phyloP scores from a whole-genome alignment of 2,888 invertebrate species.

The Augiades crinisus region DNA sequence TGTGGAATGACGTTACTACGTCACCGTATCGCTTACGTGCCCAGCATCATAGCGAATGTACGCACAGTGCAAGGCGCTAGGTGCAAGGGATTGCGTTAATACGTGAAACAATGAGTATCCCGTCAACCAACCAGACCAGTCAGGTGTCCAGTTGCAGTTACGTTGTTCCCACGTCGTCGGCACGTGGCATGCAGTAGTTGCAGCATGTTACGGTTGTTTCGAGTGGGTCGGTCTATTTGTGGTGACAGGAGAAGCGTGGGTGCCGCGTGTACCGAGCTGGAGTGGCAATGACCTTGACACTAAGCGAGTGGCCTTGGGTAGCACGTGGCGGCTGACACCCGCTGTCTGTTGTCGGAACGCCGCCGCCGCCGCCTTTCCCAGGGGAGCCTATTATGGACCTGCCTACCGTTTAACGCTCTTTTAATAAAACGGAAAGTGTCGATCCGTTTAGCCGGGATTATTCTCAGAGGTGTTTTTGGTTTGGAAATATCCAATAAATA shows the following conservation, averaged over 20 bases:
- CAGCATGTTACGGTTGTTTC: slow-evolving; percentile 55
- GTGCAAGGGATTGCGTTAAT: background rate
- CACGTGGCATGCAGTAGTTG: slow-evolving; percentile 52
- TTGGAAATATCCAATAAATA: too few species aligned
- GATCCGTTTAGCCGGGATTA: too few species aligned
- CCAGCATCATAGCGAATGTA: too few species aligned
- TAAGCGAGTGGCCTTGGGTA: slow-evolving; percentile 81
- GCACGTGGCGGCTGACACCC: slow-evolving; percentile 81
- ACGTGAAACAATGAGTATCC: background rate
- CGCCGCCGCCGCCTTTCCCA: slow-evolving; percentile 81
- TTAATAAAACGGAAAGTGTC: background rate
- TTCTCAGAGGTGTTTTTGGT: too few species aligned
- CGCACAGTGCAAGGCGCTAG: too few species aligned
- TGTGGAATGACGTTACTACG: slow-evolving; percentile 1
- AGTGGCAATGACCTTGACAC: slow-evolving; percentile 82
- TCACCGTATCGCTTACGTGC: too few species aligned
- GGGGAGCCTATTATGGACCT: slow-evolving; percentile 77
- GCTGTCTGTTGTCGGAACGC: slow-evolving; percentile 80
- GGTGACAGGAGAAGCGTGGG: slow-evolving; percentile 80
- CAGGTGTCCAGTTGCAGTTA: background rate
- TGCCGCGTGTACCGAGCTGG: slow-evolving; percentile 79
- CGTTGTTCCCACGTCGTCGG: slow-evolving; percentile 23
- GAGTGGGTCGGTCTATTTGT: slow-evolving; percentile 78
- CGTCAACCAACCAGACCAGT: background rate
- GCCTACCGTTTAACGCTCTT: slow-evolving; percentile 36